These are phyloP conservation scores for Danio jaintianensis DNA, from an alignment of 2,797 vertebrate genomes.

Conservation along the genomic window DNA sequence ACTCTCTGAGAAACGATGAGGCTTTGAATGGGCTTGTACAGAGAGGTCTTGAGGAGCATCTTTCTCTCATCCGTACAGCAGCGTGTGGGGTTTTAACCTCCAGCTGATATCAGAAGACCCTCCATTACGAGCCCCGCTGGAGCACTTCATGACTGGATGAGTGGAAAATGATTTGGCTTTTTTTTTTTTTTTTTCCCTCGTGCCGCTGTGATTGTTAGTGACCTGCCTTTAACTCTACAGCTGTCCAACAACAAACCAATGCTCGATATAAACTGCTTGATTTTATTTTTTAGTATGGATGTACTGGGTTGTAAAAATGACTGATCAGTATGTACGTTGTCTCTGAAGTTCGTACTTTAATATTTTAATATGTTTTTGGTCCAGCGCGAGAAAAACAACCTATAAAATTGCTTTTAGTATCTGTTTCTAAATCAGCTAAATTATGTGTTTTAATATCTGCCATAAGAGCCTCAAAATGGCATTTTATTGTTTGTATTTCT, in stretches of 20 bases:
- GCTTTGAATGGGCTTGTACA: neutral
- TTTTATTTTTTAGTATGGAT: too few species aligned
- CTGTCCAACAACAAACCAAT: neutral
- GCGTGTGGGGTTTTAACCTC: neutral
- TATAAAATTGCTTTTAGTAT: too few species aligned
- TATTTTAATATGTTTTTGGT: too few species aligned
- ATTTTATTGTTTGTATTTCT: too few species aligned
- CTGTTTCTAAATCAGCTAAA: too few species aligned
- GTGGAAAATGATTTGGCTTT: conserved; percentile 1
- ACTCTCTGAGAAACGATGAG: neutral
- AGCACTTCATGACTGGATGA: conserved; percentile 7
- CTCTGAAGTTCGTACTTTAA: too few species aligned
- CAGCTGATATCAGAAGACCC: conserved; percentile 13
- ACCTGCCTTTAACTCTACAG: neutral
- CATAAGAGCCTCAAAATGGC: too few species aligned
- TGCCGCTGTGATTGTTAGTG: neutral
- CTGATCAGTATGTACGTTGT: too few species aligned
- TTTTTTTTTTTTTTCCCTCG: conserved; percentile 7
- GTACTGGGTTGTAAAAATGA: too few species aligned
- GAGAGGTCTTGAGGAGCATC: neutral
- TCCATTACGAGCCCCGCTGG: conserved; percentile 7
- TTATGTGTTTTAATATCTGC: too few species aligned
- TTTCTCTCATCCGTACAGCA: neutral
- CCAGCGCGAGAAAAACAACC: too few species aligned
- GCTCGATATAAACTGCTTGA: neutral